These are phyloP conservation scores for Zeuzera pyrina DNA, from an alignment of 2,888 invertebrate genomes.

Conservation along the genomic window DNA sequence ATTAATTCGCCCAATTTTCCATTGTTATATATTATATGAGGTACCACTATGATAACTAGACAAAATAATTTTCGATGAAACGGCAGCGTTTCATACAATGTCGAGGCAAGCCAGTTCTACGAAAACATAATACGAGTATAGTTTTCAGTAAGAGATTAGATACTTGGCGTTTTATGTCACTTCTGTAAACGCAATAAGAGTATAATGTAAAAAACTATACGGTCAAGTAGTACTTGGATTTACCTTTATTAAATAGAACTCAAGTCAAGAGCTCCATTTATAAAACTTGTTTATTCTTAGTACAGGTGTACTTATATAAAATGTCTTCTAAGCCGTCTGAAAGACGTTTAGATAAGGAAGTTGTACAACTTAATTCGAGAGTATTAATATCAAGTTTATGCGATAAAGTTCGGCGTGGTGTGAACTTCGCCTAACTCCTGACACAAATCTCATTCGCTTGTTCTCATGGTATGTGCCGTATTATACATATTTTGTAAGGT, in stretches of 20 bases:
- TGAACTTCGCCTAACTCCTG: conserved; percentile 25
- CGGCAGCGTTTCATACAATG: no score
- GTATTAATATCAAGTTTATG: conserved; percentile 48
- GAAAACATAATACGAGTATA: no score
- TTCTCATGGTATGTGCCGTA: conserved; percentile 12
- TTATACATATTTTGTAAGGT: background rate
- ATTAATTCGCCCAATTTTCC: no score
- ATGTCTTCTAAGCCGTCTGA: background rate
- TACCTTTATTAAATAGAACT: background rate
- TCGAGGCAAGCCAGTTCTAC: no score
- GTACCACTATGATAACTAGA: no score
- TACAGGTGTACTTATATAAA: background rate
- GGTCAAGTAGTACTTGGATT: background rate
- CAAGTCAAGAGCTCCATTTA: background rate
- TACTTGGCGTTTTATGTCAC: no score
- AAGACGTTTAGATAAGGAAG: conserved; percentile 36
- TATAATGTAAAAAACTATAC: background rate
- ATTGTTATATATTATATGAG: no score
- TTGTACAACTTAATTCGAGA: conserved; percentile 40
- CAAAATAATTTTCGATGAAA: no score
- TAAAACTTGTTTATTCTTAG: background rate
- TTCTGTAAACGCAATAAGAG: no score
- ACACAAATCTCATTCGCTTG: conserved; percentile 33
- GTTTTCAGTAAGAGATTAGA: no score
- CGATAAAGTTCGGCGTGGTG: conserved; percentile 28